Percentiles rank a stretch among this genome's conserved stretches.
phyloP scores from a whole-genome alignment of 2,113 vertebrate species.

The Abramis brama region DNA sequence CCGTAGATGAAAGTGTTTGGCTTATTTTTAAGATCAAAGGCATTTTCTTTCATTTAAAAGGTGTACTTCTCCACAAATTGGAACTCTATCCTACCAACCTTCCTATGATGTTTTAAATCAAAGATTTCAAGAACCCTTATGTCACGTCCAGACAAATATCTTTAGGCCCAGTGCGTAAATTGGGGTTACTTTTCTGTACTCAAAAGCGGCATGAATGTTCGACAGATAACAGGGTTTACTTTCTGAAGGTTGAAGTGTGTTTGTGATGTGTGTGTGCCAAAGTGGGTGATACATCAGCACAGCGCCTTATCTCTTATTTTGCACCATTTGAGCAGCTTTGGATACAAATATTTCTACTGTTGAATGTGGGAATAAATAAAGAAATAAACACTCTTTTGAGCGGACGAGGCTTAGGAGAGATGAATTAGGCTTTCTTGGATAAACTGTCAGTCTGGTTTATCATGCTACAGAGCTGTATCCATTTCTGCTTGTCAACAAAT shows the following conservation, averaged over 20 bases:
- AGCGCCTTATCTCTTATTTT: slow-evolving; percentile 47
- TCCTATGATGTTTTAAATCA: slow-evolving; percentile 41
- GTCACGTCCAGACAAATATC: slow-evolving; percentile 11
- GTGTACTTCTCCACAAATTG: slow-evolving; percentile 42
- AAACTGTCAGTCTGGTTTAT: slow-evolving; percentile 47
- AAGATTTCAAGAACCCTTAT: slow-evolving; percentile 38
- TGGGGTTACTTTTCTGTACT: slow-evolving; percentile 17
- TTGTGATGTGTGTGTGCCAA: slow-evolving; percentile 37
- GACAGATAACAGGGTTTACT: slow-evolving; percentile 29
- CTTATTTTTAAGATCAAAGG: slow-evolving; percentile 56
- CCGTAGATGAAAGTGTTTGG: slow-evolving; percentile 55
- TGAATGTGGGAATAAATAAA: slow-evolving; percentile 32
- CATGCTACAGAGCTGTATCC: slow-evolving; percentile 35
- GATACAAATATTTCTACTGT: slow-evolving; percentile 30
- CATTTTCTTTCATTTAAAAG: slow-evolving; percentile 46
- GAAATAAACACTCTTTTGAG: slow-evolving; percentile 44
- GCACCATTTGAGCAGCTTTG: slow-evolving; percentile 15
- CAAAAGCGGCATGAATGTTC: not conserved
- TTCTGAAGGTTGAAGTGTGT: slow-evolving; percentile 35
- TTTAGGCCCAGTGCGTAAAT: slow-evolving; percentile 14
- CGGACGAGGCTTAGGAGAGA: slow-evolving; percentile 32
- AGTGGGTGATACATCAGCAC: slow-evolving; percentile 42
- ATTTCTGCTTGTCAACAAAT: slow-evolving; percentile 52
- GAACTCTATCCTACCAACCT: slow-evolving; percentile 1
- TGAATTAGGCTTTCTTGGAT: slow-evolving; percentile 28